Conservation (phyloP, 2,888 invertebrate genomes). For the Xanthia icteritia region DNA sequence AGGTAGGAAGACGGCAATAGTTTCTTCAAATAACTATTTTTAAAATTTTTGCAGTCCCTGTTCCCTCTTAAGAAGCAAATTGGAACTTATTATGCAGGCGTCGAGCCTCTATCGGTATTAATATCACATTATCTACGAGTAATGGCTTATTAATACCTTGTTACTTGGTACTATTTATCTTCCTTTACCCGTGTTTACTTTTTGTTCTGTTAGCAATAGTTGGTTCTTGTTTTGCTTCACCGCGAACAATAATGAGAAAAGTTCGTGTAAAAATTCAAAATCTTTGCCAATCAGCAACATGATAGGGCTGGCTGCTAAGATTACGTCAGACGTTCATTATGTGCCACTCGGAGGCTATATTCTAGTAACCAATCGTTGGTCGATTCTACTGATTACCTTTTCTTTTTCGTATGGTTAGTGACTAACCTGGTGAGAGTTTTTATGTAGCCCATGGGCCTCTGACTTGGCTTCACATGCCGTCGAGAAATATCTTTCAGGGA, state of each 20-base stretch:
- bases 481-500: too few species aligned
- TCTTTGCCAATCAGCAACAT: background rate
- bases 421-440: too few species aligned
- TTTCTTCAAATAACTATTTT: too few species aligned
- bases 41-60: too few species aligned
- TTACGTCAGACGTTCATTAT: background rate
- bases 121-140: constrained; percentile 48
- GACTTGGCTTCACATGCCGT: too few species aligned
- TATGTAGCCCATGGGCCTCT: too few species aligned
- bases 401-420: too few species aligned
- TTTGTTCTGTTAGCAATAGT: background rate
- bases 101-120: constrained; percentile 37
- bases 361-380: background rate
- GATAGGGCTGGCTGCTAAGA: background rate
- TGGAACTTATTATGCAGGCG: constrained; percentile 50
- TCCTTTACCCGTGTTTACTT: background rate
- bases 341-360: background rate
- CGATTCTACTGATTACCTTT: background rate
- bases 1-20: too few species aligned
- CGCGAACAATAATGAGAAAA: background rate
- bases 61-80: constrained; percentile 8
- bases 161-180: constrained; percentile 29
- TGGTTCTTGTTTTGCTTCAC: background rate
- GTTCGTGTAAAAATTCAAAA: background rate
- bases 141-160: constrained; percentile 51